Evolutionary conservation across 2,888 invertebrate genomes (phyloP).

Genomic region (Tachina grossa): DNA sequence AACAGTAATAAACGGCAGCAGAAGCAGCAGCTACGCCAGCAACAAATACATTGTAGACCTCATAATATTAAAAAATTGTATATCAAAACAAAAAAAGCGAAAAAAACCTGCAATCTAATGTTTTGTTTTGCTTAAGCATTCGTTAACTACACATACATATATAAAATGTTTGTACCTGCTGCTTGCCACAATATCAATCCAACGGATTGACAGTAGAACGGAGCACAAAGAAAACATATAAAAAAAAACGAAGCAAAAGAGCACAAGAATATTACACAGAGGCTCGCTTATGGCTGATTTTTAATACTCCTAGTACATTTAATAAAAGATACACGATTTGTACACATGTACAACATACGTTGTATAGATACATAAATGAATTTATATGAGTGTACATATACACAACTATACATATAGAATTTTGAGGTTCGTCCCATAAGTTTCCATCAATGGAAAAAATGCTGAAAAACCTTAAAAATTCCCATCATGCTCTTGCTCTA

Average conservation of each 20-base stretch:
- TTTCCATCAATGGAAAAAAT: too few relatives aligned
- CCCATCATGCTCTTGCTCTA: too few relatives aligned
- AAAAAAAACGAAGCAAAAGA: conserved; percentile 13
- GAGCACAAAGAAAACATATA: conserved; percentile 19
- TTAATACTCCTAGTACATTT: conserved; percentile 11
- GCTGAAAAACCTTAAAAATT: too few relatives aligned
- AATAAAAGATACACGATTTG: conserved; percentile 21
- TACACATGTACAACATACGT: neutral
- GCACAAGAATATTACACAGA: conserved; percentile 40
- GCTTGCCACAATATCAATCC: conserved; percentile 31
- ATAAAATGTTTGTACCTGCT: conserved; percentile 70
- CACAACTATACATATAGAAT: neutral
- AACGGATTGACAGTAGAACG: conserved; percentile 26
- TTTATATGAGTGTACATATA: too few relatives aligned
- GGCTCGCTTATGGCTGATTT: conserved; percentile 55
- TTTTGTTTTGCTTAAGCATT: conserved; percentile 81
- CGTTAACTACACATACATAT: conserved; percentile 62
- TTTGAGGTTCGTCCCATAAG: neutral
- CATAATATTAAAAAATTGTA: conserved; percentile 57
- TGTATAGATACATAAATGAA: neutral
- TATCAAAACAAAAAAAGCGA: conserved; percentile 68
- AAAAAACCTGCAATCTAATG: conserved; percentile 74
- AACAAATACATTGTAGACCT: conserved; percentile 30
- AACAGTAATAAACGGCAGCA: conserved; percentile 26
- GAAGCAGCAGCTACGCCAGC: conserved; percentile 28